Conservation (phyloP, 1,140 invertebrate species). For the Agraylea sexmaculata region DNA sequence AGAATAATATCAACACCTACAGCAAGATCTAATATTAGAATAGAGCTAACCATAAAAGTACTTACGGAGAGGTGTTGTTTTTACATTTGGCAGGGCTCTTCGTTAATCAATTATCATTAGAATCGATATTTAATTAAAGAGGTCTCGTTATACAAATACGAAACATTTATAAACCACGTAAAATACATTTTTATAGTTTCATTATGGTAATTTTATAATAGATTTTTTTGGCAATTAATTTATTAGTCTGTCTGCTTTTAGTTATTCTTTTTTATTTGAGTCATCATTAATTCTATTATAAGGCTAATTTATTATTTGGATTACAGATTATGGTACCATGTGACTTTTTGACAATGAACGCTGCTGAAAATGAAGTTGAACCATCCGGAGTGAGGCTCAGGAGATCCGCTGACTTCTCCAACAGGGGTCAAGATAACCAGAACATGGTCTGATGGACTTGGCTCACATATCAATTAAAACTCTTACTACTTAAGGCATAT, state of each 20-base stretch:
- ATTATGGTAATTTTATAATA: background rate
- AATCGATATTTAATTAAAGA: no score
- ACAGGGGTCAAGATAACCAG: constrained; percentile 7
- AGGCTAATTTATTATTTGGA: background rate
- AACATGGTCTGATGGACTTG: no score
- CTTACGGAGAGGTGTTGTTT: background rate
- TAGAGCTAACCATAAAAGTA: background rate
- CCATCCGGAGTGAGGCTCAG: constrained; percentile 13
- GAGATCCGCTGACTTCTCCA: constrained; percentile 8
- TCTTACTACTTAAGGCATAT: no score
- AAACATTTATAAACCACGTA: no score
- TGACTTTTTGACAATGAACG: constrained; percentile 14
- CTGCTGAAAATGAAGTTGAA: constrained; percentile 14
- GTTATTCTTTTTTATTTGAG: background rate
- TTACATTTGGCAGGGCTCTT: background rate
- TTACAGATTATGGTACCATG: constrained; percentile 17
- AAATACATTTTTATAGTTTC: constrained; percentile 4
- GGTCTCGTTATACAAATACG: no score
- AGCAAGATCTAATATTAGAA: background rate
- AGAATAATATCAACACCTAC: background rate
- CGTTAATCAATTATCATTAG: background rate
- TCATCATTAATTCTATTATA: background rate
- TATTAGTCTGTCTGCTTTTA: background rate
- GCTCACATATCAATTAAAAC: no score
- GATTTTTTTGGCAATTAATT: background rate